Percentiles rank a stretch among this genome's conserved stretches.
Evolutionary conservation across 1,140 invertebrate genomes (phyloP).

Genomic region (Bradynema listronoti): DNA sequence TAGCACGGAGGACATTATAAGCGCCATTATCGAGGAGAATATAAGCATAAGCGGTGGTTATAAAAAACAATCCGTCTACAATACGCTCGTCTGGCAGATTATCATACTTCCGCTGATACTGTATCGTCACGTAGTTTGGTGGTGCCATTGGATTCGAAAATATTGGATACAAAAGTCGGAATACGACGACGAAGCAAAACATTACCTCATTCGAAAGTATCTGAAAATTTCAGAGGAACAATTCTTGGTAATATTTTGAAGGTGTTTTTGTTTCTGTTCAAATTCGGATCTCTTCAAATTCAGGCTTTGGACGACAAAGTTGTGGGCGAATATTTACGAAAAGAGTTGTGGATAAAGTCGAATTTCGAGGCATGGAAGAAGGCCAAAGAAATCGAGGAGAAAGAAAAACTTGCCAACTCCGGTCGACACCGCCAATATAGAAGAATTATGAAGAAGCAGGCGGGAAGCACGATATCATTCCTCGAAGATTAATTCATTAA

Average conservation of each 20-base stretch:
- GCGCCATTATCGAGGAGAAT: slow-evolving; percentile 75
- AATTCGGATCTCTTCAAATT: slow-evolving; percentile 19
- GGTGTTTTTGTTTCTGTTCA: background rate
- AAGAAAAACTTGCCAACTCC: slow-evolving; percentile 69
- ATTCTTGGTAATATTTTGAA: slow-evolving; percentile 61
- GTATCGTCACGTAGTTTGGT: slow-evolving; percentile 68
- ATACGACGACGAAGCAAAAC: slow-evolving; percentile 74
- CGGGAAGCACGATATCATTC: slow-evolving; percentile 60
- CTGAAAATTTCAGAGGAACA: slow-evolving; percentile 66
- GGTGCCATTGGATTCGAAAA: slow-evolving; percentile 72
- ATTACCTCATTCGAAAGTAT: slow-evolving; percentile 73
- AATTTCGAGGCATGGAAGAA: slow-evolving; percentile 74
- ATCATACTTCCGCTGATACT: slow-evolving; percentile 71
- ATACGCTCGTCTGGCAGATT: slow-evolving; percentile 76
- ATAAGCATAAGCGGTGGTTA: slow-evolving; percentile 74
- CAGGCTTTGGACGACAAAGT: slow-evolving; percentile 70
- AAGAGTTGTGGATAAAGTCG: slow-evolving; percentile 74
- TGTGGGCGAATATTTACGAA: slow-evolving; percentile 68
- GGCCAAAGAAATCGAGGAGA: slow-evolving; percentile 73
- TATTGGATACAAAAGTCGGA: slow-evolving; percentile 70
- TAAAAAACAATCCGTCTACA: slow-evolving; percentile 67
- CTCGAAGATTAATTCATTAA: slow-evolving; percentile 44
- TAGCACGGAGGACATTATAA: slow-evolving; percentile 73
- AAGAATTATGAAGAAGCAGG: slow-evolving; percentile 70
- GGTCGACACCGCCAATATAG: slow-evolving; percentile 72